Evolutionary conservation across 2,113 vertebrate genomes (phyloP), one percentile per base, ranked within the genome.

Genomic region (Tachycineta bicolor): DNA sequence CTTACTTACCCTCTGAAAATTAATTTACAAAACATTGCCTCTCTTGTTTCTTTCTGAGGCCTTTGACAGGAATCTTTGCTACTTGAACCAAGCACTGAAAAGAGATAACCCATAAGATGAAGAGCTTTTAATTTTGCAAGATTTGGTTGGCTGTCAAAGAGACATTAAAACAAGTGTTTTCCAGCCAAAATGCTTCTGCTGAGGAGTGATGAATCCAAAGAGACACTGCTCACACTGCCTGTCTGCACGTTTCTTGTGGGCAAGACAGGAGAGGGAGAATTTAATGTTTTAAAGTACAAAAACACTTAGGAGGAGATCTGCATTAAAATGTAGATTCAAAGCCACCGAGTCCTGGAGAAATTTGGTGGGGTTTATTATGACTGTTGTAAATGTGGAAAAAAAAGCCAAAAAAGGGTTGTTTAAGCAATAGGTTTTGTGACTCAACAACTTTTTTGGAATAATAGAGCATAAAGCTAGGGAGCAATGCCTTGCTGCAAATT

Each of bases 121-220:
- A 84, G 53, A 88, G 65, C 46, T 91, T 96, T 94, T 91, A 73
- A 89, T 90, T 88, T 67, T 88, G 23, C 43, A 64, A 60, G 64
- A 70, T 68, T 52, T 79, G n/a, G 26, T 90, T 96, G 60, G 33
- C 75, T 94, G 73, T 90, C 84, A 88, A 71, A 70, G 68, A 93
- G 85, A 39, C 77, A 83, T 86, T 84, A 53, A 71, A 97, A 82
- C 13, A 68, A 86, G 44, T 94, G 82, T 69, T 95, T 96, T 96
- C 75, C 50, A 95, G 63, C 77, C 87, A 89, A 81, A 89, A 26
- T 93, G 34, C 43, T 41, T 84, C 91, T 95, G 43, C 77, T 92
- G 64, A 63, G 73, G 56, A 64, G 73, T 69, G 89, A 83, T 95
- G 77, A 83, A 90, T 93, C 84, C 93, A 49, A 52, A 67, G 83